Base-by-base conservation (phyloP, 2,797 vertebrate genomes). In the Paguma larvata region DNA sequence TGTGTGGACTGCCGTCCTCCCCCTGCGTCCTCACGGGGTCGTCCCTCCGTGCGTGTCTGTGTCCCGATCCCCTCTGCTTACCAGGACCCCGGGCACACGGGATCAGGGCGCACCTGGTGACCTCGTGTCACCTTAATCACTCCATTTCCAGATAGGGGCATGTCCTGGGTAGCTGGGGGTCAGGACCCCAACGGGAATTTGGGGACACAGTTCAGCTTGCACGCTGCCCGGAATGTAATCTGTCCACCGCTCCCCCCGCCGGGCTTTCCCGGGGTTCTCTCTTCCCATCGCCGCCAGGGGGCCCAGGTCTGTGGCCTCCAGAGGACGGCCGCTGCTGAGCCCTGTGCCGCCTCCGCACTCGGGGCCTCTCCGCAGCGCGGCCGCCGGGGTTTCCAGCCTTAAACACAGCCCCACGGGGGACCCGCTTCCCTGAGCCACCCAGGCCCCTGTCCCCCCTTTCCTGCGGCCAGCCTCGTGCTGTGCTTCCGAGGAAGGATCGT, bases 211-310 rank as follows among this genome's bases (percentile, higher is more conserved):
- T 21, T 11, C 30, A 34, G 41, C 82, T 10, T 1, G 4, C 1
- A 14, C 32, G 2, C 34, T 23, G 70, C 68, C 23, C 0, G 0
- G 32, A 7, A 3, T 0, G 8, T 19, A 2, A 2, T 23, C 0
- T 18, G n/a, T 2, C 34, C 11, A 0, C 3, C 62, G 23, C 16
- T 7, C 16, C 53, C 53, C 53, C 53, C 6, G 4, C 51, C 34
- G 41, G 1, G 11, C 68, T 9, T 0, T 15, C 46, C 38, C 23
- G 1, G 16, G 46, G 15, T 30, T 18, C 68, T 38, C 32, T 48
- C 56, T 44, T 6, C 5, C 8, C 30, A 0, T 6, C 0, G 3
- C 9, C 38, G 70, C 23, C 51, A 4, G 14, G 16, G 77, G 44
- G 34, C 85, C 34, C 77, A 19, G 41, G 2, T 44, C n/a, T 11